phyloP scores from a whole-genome alignment of 2,797 vertebrate genomes.

The Holocentrus rufus region DNA sequence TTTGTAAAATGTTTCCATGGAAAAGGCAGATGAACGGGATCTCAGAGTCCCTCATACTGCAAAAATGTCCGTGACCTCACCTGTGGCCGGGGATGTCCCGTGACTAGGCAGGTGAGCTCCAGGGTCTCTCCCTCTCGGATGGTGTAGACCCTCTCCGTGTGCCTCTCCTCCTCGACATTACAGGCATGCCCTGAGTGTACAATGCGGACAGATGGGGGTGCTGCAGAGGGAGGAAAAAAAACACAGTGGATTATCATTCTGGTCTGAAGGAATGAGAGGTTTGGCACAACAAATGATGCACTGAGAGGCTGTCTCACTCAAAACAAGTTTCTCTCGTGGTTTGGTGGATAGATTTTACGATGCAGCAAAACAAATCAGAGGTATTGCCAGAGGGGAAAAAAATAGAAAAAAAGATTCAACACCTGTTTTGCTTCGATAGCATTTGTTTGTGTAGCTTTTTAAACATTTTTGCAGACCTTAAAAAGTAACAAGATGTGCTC shows the following conservation, averaged over 20 bases:
- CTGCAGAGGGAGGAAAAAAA: slow-evolving; percentile 71
- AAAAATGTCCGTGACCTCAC: slow-evolving; percentile 77
- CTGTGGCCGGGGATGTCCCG: slow-evolving; percentile 96
- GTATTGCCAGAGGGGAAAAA: slow-evolving; percentile 9
- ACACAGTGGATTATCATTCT: slow-evolving; percentile 48
- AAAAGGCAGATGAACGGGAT: neutral
- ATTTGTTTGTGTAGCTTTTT: slow-evolving; percentile 27
- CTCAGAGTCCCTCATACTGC: fast-evolving
- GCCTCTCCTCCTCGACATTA: slow-evolving; percentile 96
- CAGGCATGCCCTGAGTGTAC: slow-evolving; percentile 96
- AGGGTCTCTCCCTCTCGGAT: slow-evolving; percentile 97
- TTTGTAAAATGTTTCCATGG: neutral
- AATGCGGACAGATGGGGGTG: slow-evolving; percentile 93
- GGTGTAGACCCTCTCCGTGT: slow-evolving; percentile 96
- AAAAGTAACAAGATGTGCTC: neutral
- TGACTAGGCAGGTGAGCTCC: slow-evolving; percentile 94
- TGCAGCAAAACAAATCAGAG: neutral
- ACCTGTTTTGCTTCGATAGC: slow-evolving; percentile 34
- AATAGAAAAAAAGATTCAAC: neutral
- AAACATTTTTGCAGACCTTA: neutral
- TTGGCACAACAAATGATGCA: slow-evolving; percentile 54
- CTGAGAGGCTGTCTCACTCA: slow-evolving; percentile 50
- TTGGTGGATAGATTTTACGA: neutral
- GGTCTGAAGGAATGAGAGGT: slow-evolving; percentile 45
- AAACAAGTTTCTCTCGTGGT: slow-evolving; percentile 32